Base-by-base conservation (phyloP, 2,113 vertebrate species). In the Salvelinus fontinalis region DNA sequence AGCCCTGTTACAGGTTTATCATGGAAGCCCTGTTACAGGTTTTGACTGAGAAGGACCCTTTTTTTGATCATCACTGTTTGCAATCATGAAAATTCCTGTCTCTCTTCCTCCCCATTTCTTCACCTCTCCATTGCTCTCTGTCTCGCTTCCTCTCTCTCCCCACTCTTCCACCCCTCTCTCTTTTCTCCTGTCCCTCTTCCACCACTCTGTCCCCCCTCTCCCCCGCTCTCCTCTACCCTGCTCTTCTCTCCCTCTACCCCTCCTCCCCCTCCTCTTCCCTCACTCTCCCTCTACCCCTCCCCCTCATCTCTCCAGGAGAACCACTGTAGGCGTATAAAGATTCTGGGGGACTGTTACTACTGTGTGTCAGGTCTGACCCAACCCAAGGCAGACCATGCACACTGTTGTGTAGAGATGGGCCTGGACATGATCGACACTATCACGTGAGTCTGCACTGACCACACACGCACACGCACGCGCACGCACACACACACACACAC, bases 281-380 rank as follows among this genome's bases (percentile, higher is more conserved):
- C 44, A 24, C 24, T 48, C 13, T 44, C 70, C 27, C 75, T 49
- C n/a, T 26, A 24, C 4, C 13, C 57, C 54, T 26, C 34, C 51
- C 31, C 74, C 71, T 84, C 7, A 80, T 39, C 80, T 66, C 64
- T 20, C 69, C 77, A 94, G 93, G 93, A 94, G 85, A 94, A 94
- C 67, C 98, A 99, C 89, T 99, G 98, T 89, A 94, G 97, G 77
- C 94, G 97, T 76, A 99, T 99, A 83, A 99, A 99, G 93, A 99
- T 99, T 87, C 92, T 99, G 26, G 98, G 98, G 1, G 98, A 99
- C 86, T 99, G 98, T 92, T 99, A 99, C 89, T 99, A 99, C 90
- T 99, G 97, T 9, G 97, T 99, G 81, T 99, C 97, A 0, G 97
- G 98, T 75, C 82, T 99, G 88, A 99, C 97, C 13, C 97, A 99